Evolutionary conservation across 1,140 invertebrate genomes (phyloP), one percentile per base, ranked within the genome.

Genomic region (Tribolium castaneum): DNA sequence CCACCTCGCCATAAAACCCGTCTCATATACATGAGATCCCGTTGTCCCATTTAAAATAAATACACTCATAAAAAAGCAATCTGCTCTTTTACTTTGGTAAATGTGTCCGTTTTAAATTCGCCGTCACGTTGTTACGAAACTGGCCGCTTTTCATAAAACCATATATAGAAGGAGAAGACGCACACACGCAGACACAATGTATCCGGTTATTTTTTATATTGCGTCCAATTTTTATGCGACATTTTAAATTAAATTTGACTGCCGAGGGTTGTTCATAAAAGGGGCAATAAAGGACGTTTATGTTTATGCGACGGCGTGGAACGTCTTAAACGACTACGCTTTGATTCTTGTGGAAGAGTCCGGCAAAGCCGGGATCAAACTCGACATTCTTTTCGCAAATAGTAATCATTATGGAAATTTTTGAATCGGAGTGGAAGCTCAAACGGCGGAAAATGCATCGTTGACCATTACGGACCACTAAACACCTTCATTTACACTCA

Each of bases 161-260:
- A 66, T 66, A 66, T 66, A 66, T 14, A 35, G 59, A 30, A 59
- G 54, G n/a, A 52, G 13, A 52, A 52, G 59, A 34, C n/a, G 30
- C 30, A 35, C 25, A 66, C 52, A 54, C 52, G 59, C 59, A 66
- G 59, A 66, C 59, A 66, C 59, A 66, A 66, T 66, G 59, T 66
- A 66, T 66, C 59, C 52, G 49, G 71, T 72, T 52, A 72, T 72
- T 72, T 78, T 78, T 77, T 77, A 73, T 74, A 78, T 66, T 62
- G 56, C 72, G 71, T 78, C 62, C 79, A 78, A 78, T 81, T 82
- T 82, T 79, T 76, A 78, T 80, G 80, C 74, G 79, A 79, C 80
- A 77, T 80, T 82, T 80, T 80, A 77, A 82, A 82, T 80, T 82
- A 80, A 82, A 82, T 82, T 82, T 78, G 79, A 80, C 80, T 80